Percentiles rank a stretch among this genome's conserved stretches.
phyloP scores from a whole-genome alignment of 1,140 invertebrate genomes.

The Scaptomyza pallida region DNA sequence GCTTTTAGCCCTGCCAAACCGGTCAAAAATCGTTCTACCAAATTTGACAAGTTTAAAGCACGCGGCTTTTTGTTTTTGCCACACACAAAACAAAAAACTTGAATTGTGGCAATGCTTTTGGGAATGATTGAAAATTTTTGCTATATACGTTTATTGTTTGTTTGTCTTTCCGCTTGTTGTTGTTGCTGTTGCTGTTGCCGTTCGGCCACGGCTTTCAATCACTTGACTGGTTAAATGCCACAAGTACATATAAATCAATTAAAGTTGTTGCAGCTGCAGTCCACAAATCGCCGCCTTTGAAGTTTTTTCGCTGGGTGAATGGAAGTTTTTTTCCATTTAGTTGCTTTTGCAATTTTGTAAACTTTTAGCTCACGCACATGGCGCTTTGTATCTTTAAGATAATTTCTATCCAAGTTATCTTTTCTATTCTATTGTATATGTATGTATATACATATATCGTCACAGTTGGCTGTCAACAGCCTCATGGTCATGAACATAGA shows the following conservation, averaged over 20 bases:
- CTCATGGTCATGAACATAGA: slow-evolving; percentile 64
- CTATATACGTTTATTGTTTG: slow-evolving; percentile 37
- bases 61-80: slow-evolving; percentile 48
- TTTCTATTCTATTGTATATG: slow-evolving; percentile 12
- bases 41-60: slow-evolving; percentile 68
- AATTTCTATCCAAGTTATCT: slow-evolving; percentile 6
- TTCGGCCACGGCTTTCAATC: slow-evolving; percentile 51
- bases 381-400: slow-evolving; percentile 16
- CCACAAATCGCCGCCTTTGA: slow-evolving; percentile 66
- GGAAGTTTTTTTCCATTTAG: slow-evolving; percentile 34
- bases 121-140: slow-evolving; percentile 12
- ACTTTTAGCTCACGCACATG: slow-evolving; percentile 25
- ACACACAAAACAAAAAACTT: slow-evolving; percentile 38
- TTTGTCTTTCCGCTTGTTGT: slow-evolving; percentile 19
- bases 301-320: slow-evolving; percentile 37
- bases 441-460: background rate
- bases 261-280: slow-evolving; percentile 65
- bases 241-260: slow-evolving; percentile 62
- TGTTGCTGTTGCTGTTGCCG: slow-evolving; percentile 1
- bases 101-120: slow-evolving; percentile 18
- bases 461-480: slow-evolving; percentile 31
- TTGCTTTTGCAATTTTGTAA: slow-evolving; percentile 44
- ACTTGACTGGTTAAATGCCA: slow-evolving; percentile 52
- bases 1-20: slow-evolving; percentile 52
- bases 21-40: slow-evolving; percentile 78